Evolutionary conservation across 2,888 invertebrate genomes (phyloP).

Genomic region (Zygogramma bicolorata): DNA sequence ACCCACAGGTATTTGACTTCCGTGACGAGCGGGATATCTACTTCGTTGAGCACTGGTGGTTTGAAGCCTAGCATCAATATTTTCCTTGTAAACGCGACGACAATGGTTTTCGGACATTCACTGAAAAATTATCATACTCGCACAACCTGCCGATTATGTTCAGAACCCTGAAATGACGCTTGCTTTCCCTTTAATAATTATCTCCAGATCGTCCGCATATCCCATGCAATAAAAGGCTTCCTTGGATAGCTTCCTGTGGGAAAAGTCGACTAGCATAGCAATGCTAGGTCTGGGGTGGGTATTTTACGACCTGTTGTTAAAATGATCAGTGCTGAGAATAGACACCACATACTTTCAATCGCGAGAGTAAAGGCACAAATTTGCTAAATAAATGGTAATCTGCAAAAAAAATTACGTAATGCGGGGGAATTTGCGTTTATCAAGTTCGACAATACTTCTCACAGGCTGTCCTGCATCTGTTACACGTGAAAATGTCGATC

Average conservation of each 20-base stretch:
- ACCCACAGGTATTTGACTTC: neutral
- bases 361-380: too few species aligned
- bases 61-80: neutral
- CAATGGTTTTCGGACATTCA: neutral
- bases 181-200: neutral
- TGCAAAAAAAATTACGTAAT: too few species aligned
- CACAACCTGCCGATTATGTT: neutral
- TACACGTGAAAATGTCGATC: too few species aligned
- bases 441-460: too few species aligned
- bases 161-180: neutral
- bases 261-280: neutral
- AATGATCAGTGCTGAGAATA: too few species aligned
- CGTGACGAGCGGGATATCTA: neutral
- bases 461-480: too few species aligned
- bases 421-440: too few species aligned
- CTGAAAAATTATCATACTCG: neutral
- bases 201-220: neutral
- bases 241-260: neutral
- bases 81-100: neutral
- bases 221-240: neutral
- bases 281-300: too few species aligned
- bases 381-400: too few species aligned
- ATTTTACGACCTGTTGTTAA: too few species aligned
- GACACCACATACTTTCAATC: too few species aligned
- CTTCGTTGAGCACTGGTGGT: neutral